phyloP scores from a whole-genome alignment of 2,797 vertebrate genomes.

The Alauda arvensis region DNA sequence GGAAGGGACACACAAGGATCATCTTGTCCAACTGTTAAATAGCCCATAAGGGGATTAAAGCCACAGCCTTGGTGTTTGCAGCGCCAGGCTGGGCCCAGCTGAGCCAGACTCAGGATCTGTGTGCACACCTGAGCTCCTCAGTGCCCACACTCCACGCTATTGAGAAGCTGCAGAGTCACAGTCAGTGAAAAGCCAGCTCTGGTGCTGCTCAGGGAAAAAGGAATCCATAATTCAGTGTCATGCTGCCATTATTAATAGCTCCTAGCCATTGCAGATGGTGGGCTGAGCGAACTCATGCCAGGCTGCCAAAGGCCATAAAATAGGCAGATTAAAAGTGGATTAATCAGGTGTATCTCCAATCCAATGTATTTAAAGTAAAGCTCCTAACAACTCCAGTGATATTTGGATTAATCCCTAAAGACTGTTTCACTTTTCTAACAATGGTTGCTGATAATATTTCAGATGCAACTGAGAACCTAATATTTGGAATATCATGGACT shows the following conservation, averaged over 20 bases:
- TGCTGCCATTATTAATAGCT: background rate
- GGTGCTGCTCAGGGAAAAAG: background rate
- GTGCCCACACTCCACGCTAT: background rate
- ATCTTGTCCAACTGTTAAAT: rapidly evolving
- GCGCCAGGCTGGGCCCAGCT: background rate
- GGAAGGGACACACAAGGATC: background rate
- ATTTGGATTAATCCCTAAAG: conserved; percentile 12
- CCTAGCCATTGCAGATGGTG: background rate
- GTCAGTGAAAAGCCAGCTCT: background rate
- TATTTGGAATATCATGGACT: conserved; percentile 27
- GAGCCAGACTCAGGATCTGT: background rate
- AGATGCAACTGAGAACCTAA: background rate
- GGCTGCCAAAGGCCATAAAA: background rate
- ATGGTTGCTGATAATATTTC: background rate
- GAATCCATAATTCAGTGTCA: background rate
- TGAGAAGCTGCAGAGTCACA: background rate
- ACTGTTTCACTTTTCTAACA: background rate
- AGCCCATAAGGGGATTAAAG: background rate
- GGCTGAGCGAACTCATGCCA: background rate
- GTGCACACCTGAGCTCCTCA: background rate
- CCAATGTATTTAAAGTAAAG: conserved; percentile 6
- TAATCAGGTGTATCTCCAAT: background rate
- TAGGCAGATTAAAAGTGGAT: background rate
- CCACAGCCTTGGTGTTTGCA: background rate
- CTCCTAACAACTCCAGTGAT: background rate